Conservation (phyloP, 2,797 vertebrate species). For the Rhyacichthys aspro region DNA sequence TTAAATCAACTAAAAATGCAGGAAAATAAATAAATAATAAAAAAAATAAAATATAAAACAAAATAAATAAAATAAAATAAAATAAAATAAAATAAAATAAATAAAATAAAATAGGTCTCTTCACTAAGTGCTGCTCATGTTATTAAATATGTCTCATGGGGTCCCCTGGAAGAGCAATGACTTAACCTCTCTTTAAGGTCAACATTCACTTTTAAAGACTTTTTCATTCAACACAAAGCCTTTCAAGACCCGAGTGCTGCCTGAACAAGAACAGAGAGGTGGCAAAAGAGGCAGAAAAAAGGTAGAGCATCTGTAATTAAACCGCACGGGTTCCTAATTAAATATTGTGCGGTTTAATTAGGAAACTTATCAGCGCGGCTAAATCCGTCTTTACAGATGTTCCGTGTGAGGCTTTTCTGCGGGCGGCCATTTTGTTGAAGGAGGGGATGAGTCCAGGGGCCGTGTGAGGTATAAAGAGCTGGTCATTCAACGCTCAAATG, state of each 20-base stretch:
- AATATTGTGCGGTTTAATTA: slow-evolving; percentile 80
- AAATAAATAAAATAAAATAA: no score
- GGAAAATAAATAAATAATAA: no score
- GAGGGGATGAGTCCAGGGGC: neutral
- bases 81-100: no score
- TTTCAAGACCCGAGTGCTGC: slow-evolving; percentile 22
- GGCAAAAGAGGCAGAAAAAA: neutral
- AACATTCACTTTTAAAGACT: slow-evolving; percentile 54
- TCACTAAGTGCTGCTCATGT: neutral
- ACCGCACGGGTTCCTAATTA: slow-evolving; percentile 73
- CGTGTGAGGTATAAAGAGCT: slow-evolving; percentile 45
- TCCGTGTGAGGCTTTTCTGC: slow-evolving; percentile 46
- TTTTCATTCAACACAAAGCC: slow-evolving; percentile 20
- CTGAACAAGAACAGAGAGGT: slow-evolving; percentile 31
- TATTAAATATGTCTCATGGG: neutral
- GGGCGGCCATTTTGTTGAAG: neutral
- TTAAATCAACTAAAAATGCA: no score
- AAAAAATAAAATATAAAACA: no score
- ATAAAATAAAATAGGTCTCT: no score
- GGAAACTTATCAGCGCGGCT: slow-evolving; percentile 71
- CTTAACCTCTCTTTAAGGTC: slow-evolving; percentile 5
- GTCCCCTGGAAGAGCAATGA: neutral
- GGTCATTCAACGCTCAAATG: slow-evolving; percentile 62
- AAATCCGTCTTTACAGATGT: slow-evolving; percentile 74
- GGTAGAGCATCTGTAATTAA: slow-evolving; percentile 68